Evolutionary conservation across 2,888 invertebrate genomes (phyloP), one percentile per base, ranked within the genome.

Genomic region (Drosophila peninsularis): DNA sequence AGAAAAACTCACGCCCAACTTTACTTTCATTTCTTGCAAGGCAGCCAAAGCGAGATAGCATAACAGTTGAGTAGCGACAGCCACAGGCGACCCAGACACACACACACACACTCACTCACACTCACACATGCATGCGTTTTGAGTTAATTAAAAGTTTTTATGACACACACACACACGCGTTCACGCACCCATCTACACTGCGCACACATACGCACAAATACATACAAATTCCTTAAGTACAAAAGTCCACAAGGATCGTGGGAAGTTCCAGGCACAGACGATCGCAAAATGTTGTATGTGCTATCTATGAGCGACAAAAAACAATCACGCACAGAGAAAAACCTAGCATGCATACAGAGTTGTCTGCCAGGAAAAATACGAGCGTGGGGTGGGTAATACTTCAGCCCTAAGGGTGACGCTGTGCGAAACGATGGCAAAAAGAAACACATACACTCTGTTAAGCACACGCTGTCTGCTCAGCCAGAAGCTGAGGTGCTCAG

Each of bases 221-320:
- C 10, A 10, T 9, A 42, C 72, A 81, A 80, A 67, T 58, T 63
- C 75, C 75, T 82, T 75, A 68, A 82, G 85, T 85, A 85, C 88
- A 75, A 80, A 82, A 86, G 80, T 82, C 83, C 80, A 80, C 79
- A 90, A 90, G 90, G 90, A 90, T 90, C 89, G 89, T 89, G 89
- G 89, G 89, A 89, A 89, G 89, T 89, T 90, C 90, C 82, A 75
- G 67, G 55, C 68, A 61, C 74, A 69, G 71, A 80, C 80, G 72
- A 73, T 66, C 65, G 70, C 81, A 82, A 75, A 79, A 61, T 53
- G 55, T 27, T 41, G 39, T 39, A 32, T 41, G 32, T 56, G 45
- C 71, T 57, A 75, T 78, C 75, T 72, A 75, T 72, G n/a, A 27
- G 7, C 3, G 1, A 7, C 6, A 44, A 62, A 68, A 79, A 64